Evolutionary conservation across 2,888 invertebrate genomes (phyloP), one percentile per base, ranked within the genome.

Genomic region (Asteroscopus sphinx): DNA sequence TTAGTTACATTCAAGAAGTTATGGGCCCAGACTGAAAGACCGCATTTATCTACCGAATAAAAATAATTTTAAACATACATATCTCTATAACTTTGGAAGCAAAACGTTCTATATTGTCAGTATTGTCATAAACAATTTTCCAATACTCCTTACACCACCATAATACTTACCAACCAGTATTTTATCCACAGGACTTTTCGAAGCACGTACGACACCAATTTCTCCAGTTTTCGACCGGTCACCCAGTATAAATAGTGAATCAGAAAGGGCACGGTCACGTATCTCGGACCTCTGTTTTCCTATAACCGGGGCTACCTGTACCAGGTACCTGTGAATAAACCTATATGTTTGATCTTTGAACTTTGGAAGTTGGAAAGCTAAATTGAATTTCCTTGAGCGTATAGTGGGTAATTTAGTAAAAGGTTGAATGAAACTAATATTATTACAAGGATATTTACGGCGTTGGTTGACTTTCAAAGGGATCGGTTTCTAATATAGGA

Each of bases 181-280:
- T 48, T 32, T 9, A 32, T 30, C 28, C 15, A 0, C 17, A 35
- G 25, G 8, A 47, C 13, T 58, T 46, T 37, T 16, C 33, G 9
- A 12, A 33, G 26, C 48, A 71, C 67, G 66, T 59, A 12, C 7
- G 15, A 2, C 37, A 11, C 47, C 59, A 67, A 66, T 67, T 71
- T 67, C 40, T 37, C 12, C 26, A 45, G 51, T 35, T 40, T 45
- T 47, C 59, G 33, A 37, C 26, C 37, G 25, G 49, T 51, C 55
- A 37, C 54, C 13, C 6, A 26, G 51, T 64, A 61, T 51, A 68
- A 73, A 68, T 73, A 68, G 58, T 58, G 57, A 57, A 61, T 68
- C 45, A 56, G 47, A 64, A 63, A 35, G 49, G 68, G 17, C 30
- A 21, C 26, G 45, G 73, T 73, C 73, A 73, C 73, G 76, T 73